phyloP scores from a whole-genome alignment of 37 sponge, comb jelly and placozoan species.

The Oscarella lobularis region DNA sequence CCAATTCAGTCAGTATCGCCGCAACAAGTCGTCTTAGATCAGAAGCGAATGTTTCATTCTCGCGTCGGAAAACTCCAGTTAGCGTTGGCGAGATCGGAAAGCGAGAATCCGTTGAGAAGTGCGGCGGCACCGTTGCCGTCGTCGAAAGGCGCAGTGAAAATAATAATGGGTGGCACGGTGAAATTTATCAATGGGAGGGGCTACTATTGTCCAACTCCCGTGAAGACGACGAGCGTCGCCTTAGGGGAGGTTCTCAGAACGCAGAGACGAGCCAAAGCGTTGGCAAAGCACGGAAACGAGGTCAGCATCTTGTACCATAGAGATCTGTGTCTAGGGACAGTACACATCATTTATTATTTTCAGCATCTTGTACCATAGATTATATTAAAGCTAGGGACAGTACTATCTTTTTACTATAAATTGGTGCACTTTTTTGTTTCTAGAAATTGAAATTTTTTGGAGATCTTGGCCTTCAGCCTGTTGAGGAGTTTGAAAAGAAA shows the following conservation, averaged over 20 bases:
- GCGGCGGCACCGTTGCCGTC: no score
- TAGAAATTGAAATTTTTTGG: not conserved
- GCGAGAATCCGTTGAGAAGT: not conserved
- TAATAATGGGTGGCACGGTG: no score
- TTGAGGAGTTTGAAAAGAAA: not conserved
- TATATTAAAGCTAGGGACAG: not conserved
- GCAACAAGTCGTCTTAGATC: not conserved
- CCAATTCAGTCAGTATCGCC: not conserved
- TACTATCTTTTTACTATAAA: not conserved
- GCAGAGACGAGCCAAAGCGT: not conserved
- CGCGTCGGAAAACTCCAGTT: not conserved
- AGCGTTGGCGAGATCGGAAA: not conserved
- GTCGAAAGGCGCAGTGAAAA: not conserved
- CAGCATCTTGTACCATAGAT: not conserved
- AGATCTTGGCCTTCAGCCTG: not conserved
- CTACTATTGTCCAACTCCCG: no score
- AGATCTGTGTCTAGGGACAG: not conserved
- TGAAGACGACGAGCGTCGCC: not conserved
- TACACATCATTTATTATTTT: not conserved
- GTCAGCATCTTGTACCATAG: not conserved
- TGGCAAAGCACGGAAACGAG: not conserved
- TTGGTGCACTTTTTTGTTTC: no score
- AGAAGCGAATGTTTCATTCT: not conserved
- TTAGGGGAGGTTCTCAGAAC: not conserved
- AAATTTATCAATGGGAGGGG: no score